Evolutionary conservation across 2,888 invertebrate genomes (phyloP).

Genomic region (Oscheius sp.): DNA sequence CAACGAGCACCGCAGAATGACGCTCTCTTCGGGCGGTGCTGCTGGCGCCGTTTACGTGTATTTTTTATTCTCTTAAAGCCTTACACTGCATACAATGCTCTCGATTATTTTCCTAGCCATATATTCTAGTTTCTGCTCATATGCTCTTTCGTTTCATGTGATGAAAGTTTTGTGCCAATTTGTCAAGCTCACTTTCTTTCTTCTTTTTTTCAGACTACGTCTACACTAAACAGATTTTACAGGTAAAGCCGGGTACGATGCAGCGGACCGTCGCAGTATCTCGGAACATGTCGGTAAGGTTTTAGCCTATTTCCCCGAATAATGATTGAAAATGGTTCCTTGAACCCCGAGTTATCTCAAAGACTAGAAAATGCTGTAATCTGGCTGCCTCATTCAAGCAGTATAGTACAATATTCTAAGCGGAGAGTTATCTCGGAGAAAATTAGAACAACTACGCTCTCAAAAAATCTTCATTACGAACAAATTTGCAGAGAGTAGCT

Average conservation of each 20-base stretch:
- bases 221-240: constrained; percentile 5
- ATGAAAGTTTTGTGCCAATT: background rate
- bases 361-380: too few relatives aligned
- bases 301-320: background rate
- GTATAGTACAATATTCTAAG: too few relatives aligned
- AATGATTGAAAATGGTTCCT: background rate
- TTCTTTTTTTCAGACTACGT: background rate
- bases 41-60: background rate
- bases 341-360: background rate
- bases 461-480: background rate
- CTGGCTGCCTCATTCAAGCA: too few relatives aligned
- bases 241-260: constrained; percentile 49
- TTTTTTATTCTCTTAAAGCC: background rate
- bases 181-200: background rate
- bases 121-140: background rate
- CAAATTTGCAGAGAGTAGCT: constrained; percentile 50
- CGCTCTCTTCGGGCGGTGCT: background rate
- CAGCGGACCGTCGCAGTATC: constrained; percentile 62
- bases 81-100: background rate
- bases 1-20: background rate
- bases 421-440: too few relatives aligned
- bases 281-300: constrained; percentile 45
- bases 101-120: background rate
- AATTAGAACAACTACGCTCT: too few relatives aligned
- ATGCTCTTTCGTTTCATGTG: background rate